These are phyloP conservation scores for Drosophila pseudotalamancana DNA, from an alignment of 2,888 invertebrate species.

Conservation along the genomic window DNA sequence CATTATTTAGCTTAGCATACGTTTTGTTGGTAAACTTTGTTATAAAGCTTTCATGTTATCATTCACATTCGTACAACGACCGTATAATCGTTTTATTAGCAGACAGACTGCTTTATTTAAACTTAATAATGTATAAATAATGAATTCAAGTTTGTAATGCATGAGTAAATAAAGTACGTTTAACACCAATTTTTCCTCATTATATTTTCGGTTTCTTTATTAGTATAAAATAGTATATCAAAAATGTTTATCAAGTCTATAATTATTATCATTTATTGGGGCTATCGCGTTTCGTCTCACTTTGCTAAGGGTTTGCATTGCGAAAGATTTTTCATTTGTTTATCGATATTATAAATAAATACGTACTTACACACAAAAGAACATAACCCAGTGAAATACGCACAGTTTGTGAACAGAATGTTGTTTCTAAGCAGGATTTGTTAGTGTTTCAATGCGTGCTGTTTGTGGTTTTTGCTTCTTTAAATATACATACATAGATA, in stretches of 20 bases:
- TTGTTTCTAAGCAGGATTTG: conserved; percentile 47
- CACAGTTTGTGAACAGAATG: conserved; percentile 36
- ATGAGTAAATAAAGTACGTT: not conserved
- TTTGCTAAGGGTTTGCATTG: conserved; percentile 41
- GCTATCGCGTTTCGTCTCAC: conserved; percentile 46
- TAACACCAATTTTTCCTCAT: conserved; percentile 16
- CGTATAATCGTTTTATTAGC: not conserved
- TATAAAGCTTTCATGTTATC: conserved; percentile 10
- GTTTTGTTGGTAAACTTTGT: not conserved
- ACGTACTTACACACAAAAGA: conserved; percentile 48
- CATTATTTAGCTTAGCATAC: not conserved
- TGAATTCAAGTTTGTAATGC: not conserved
- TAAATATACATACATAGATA: conserved; percentile 57
- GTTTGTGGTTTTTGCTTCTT: conserved; percentile 28
- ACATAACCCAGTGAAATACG: conserved; percentile 47
- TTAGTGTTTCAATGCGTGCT: conserved; percentile 66
- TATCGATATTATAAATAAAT: conserved; percentile 61
- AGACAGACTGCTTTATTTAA: not conserved
- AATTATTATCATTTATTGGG: conserved; percentile 76
- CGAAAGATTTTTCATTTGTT: conserved; percentile 48
- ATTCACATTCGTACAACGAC: not conserved
- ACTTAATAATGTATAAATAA: not conserved
- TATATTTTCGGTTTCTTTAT: conserved; percentile 65
- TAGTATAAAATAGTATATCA: conserved; percentile 78
- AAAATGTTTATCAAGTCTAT: conserved; percentile 78